Evolutionary conservation across 2,888 invertebrate genomes (phyloP), one percentile per base, ranked within the genome.

Genomic region (Aphidoletes aphidimyza): DNA sequence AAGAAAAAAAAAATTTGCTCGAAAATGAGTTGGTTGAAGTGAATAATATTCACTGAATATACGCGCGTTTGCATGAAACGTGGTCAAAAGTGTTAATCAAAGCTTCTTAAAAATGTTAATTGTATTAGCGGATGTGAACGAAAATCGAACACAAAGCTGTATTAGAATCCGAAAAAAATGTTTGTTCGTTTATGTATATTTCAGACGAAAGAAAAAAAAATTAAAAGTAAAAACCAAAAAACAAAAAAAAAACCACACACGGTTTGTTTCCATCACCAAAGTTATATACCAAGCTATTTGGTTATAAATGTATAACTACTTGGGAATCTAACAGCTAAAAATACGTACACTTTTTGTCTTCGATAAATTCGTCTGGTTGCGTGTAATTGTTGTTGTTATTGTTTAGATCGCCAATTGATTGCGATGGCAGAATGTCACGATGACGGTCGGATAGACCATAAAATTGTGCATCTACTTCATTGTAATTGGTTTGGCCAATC

Each of bases 351-450:
- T 84, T 84, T 84, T 84, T 84, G 17, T 84, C 49, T 47, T 84
- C 84, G 39, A 47, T 49, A 49, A 36, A 84, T 34, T 84, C 49
- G 47, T 49, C 36, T 45, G n/a, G 81, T 83, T 83, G 83, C 22
- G 17, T 26, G 45, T 83, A 83, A 69, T 85, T 85, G 37, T 54
- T 85, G 84, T 85, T 83, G 83, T 85, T 85, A 69, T 84, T 85
- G 84, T 85, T 84, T 30, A 85, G 59, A 85, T 85, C 85, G 59
- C 85, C 84, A 54, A 84, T 78, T 42, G 39, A 37, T 34, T 84
- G 69, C 14, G 36, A n/a, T 81, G 81, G 81, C 37, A 81, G 22
- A 81, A 81, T 37, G 37, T 81, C 37, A 81, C 81, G 81, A 81
- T 81, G 81, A 37, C 34, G 45, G 22, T 36, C 47, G 22, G 83